A percentile compares a stretch with the other conserved stretches of the same genome.
phyloP scores from a whole-genome alignment of 2,888 invertebrate genomes.

The Celastrina argiolus region DNA sequence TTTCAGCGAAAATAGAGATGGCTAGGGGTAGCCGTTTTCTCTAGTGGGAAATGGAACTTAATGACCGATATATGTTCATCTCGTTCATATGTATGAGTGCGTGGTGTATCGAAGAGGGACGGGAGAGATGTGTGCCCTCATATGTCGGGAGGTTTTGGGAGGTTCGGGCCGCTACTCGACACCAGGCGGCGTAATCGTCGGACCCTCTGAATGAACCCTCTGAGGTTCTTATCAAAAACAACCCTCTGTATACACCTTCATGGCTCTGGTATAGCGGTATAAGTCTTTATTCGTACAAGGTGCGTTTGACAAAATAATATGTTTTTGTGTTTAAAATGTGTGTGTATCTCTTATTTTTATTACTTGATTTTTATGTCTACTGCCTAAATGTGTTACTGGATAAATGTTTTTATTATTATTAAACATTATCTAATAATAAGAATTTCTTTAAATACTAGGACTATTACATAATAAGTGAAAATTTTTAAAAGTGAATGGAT shows the following conservation, averaged over 20 bases:
- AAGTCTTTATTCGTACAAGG: too few species aligned
- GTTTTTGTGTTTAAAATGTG: too few species aligned
- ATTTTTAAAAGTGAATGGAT: too few species aligned
- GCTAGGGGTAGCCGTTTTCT: conserved; percentile 69
- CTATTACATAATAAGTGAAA: too few species aligned
- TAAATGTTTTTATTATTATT: too few species aligned
- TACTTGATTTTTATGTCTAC: too few species aligned
- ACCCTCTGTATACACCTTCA: not conserved
- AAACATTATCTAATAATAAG: too few species aligned
- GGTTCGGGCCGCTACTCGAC: conserved; percentile 63
- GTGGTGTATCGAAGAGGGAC: conserved; percentile 66
- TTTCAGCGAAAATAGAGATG: conserved; percentile 63
- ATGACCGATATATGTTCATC: conserved; percentile 64
- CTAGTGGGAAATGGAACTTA: conserved; percentile 57
- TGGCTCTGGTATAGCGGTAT: too few species aligned
- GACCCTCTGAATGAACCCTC: conserved; percentile 31
- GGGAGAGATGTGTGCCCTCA: conserved; percentile 44
- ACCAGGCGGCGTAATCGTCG: conserved; percentile 62
- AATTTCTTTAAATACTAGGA: too few species aligned
- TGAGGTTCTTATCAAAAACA: conserved; percentile 28
- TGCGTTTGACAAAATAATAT: too few species aligned
- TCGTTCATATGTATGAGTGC: conserved; percentile 67
- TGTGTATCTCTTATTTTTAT: too few species aligned
- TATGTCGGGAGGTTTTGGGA: conserved; percentile 36
- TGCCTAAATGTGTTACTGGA: too few species aligned